Evolutionary conservation across 2,888 invertebrate genomes (phyloP).

Genomic region (Perizoma flavofasciatum): DNA sequence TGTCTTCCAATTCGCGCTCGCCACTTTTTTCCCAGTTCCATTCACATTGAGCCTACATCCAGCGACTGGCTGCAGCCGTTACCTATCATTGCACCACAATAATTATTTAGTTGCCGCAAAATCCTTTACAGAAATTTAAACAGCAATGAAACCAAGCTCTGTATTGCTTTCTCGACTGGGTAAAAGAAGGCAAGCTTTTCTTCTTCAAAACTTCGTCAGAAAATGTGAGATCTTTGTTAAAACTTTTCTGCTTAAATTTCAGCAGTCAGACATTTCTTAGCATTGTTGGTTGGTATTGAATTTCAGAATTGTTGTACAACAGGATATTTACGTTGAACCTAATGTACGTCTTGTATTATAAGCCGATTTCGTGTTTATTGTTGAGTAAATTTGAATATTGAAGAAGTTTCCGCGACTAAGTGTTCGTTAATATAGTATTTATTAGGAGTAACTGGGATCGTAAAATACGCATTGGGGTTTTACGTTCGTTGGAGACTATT

Average conservation of each 20-base stretch:
- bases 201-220: conserved; percentile 4
- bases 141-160: not conserved
- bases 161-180: not conserved
- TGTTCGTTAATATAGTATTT: conserved; percentile 13
- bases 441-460: conserved; percentile 5
- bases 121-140: too few relatives aligned
- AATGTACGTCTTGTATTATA: conserved; percentile 17
- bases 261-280: conserved; percentile 12
- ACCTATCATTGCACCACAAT: too few relatives aligned
- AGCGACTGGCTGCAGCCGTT: too few relatives aligned
- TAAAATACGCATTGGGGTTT: conserved; percentile 1
- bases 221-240: conserved; percentile 14
- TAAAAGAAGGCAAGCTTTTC: not conserved
- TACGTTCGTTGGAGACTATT: too few relatives aligned
- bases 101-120: too few relatives aligned
- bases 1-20: too few relatives aligned
- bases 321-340: conserved; percentile 22
- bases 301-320: conserved; percentile 31
- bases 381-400: conserved; percentile 25
- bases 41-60: too few relatives aligned
- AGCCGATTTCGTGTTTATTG: conserved; percentile 23
- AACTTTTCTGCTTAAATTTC: conserved; percentile 21
- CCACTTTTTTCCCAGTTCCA: too few relatives aligned
- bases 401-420: conserved; percentile 12
- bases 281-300: conserved; percentile 23